Evolutionary conservation across 2,888 invertebrate species (phyloP).

Genomic region (Mamestra brassicae): DNA sequence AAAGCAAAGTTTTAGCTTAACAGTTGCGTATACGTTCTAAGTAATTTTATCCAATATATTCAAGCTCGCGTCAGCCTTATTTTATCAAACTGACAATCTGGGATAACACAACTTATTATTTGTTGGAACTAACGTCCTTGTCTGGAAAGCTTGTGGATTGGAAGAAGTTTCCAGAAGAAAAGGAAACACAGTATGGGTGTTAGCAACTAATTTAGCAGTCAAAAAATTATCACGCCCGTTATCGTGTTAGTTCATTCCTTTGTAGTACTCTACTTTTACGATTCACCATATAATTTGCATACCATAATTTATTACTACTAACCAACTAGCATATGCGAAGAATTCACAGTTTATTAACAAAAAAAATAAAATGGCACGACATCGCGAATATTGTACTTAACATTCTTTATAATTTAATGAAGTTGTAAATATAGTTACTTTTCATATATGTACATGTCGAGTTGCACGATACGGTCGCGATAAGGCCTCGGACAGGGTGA

Average conservation of each 20-base stretch:
- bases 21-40: too few species aligned
- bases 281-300: slow-evolving; percentile 34
- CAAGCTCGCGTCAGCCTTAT: too few species aligned
- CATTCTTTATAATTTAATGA: slow-evolving; percentile 52
- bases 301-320: slow-evolving; percentile 28
- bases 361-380: slow-evolving; percentile 24
- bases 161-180: too few species aligned
- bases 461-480: slow-evolving; percentile 47
- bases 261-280: slow-evolving; percentile 32
- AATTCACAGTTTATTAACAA: slow-evolving; percentile 42
- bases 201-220: neutral
- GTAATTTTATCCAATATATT: too few species aligned
- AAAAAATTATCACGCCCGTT: slow-evolving; percentile 22
- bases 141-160: too few species aligned
- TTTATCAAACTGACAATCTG: too few species aligned
- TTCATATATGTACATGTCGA: slow-evolving; percentile 38
- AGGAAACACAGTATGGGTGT: neutral
- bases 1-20: too few species aligned
- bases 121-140: too few species aligned
- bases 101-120: too few species aligned
- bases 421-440: slow-evolving; percentile 53
- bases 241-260: slow-evolving; percentile 17
- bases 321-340: slow-evolving; percentile 20
- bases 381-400: slow-evolving; percentile 45
- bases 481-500: neutral